phyloP scores from a whole-genome alignment of 2,888 invertebrate genomes.

The Dynastes grantii region DNA sequence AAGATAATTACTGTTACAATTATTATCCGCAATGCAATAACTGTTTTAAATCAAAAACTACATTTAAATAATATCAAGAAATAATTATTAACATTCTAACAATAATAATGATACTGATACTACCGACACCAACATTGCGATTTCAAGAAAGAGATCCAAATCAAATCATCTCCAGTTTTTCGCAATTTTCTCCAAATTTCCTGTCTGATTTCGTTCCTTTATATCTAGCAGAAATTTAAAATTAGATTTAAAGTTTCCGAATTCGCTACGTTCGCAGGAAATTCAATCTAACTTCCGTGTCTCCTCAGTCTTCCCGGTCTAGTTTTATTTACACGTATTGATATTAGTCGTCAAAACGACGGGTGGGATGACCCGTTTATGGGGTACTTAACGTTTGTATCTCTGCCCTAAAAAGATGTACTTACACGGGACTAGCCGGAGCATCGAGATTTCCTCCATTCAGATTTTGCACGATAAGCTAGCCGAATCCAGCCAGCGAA shows the following conservation, averaged over 20 bases:
- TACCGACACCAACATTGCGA: no score
- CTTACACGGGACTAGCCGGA: conserved; percentile 56
- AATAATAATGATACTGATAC: no score
- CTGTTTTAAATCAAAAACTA: no score
- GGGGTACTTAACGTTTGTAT: conserved; percentile 64
- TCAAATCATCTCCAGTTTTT: no score
- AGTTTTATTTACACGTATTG: conserved; percentile 55
- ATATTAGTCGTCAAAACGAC: conserved; percentile 55
- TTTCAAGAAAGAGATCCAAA: no score
- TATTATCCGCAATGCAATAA: no score
- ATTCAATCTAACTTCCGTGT: conserved; percentile 36
- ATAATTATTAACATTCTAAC: no score
- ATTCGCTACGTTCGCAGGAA: conserved; percentile 21
- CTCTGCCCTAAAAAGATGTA: conserved; percentile 61
- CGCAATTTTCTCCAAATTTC: no score
- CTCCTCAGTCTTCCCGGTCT: not conserved
- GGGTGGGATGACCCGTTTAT: conserved; percentile 56
- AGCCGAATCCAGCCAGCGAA: conserved; percentile 58
- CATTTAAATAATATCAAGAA: no score
- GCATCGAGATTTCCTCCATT: conserved; percentile 58
- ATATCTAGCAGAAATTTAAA: not conserved
- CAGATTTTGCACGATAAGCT: conserved; percentile 61
- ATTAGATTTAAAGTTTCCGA: conserved; percentile 23
- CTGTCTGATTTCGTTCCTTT: no score
- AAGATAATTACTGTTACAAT: no score